A percentile compares a stretch with the other conserved stretches of the same genome.
Conservation (phyloP, 2,113 vertebrate genomes). For the Centropristis striata region DNA sequence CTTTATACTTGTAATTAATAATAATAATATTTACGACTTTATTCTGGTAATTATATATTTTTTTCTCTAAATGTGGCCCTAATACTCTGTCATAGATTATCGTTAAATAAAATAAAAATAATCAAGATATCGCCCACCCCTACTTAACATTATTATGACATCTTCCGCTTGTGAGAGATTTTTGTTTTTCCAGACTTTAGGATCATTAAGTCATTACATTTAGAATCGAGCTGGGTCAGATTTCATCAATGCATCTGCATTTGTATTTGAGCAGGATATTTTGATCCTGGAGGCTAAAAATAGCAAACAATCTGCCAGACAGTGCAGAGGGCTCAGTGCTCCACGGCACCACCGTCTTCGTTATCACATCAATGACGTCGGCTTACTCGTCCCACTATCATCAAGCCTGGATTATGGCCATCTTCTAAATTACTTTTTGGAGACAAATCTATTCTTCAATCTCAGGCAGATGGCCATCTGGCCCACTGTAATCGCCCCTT, state of each 20-base stretch:
- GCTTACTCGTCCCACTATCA: conserved; percentile 61
- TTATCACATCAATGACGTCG: conserved; percentile 75
- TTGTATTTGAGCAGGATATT: conserved; percentile 37
- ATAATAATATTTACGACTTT: no score
- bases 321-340: conserved; percentile 21
- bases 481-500: conserved; percentile 63
- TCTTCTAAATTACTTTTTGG: conserved; percentile 87
- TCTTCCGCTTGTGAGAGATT: neutral
- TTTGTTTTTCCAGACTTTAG: neutral
- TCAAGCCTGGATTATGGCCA: conserved; percentile 82
- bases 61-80: no score
- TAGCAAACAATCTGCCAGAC: conserved; percentile 63
- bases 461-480: conserved; percentile 83
- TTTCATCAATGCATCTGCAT: neutral
- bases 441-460: conserved; percentile 87
- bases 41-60: no score
- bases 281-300: conserved; percentile 67
- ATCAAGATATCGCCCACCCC: no score
- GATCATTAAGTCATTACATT: neutral
- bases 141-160: conserved; percentile 9
- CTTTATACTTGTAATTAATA: no score
- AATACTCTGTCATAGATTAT: no score
- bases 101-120: no score
- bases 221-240: conserved; percentile 11
- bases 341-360: conserved; percentile 22